Evolutionary conservation across 2,113 vertebrate genomes (phyloP).

Genomic region (Seriola quinqueradiata): DNA sequence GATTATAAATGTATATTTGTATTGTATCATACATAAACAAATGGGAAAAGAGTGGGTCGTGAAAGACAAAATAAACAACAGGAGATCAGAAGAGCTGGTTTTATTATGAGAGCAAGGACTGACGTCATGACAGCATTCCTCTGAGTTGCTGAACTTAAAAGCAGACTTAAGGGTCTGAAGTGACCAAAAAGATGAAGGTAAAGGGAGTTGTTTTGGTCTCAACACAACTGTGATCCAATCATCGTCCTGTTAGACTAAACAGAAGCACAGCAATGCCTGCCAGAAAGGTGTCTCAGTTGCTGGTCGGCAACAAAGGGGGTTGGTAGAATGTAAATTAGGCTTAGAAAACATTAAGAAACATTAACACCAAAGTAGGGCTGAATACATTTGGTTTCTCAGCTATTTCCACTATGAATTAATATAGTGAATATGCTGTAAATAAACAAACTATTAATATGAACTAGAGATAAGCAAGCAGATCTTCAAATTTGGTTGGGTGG

Average conservation of each 20-base stretch:
- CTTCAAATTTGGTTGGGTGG: not conserved
- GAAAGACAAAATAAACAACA: not conserved
- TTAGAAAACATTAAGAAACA: not conserved
- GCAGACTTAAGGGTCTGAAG: not conserved
- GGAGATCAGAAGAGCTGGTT: not conserved
- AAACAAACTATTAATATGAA: not conserved
- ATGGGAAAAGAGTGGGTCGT: not conserved
- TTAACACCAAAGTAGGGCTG: not conserved
- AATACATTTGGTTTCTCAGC: not conserved
- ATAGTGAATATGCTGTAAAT: too few species aligned
- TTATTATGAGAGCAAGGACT: not conserved
- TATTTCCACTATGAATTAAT: not conserved
- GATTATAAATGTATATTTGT: not conserved
- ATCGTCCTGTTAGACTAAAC: slow-evolving; percentile 16
- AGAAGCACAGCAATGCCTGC: not conserved
- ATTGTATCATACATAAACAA: not conserved
- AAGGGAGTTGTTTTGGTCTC: slow-evolving; percentile 5
- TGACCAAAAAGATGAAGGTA: not conserved
- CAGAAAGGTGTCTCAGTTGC: not conserved
- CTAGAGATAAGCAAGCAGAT: not conserved
- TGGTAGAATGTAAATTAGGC: slow-evolving; percentile 1
- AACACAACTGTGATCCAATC: slow-evolving; percentile 11
- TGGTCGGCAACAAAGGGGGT: not conserved
- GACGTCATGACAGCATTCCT: not conserved
- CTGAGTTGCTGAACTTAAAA: not conserved